phyloP scores from a whole-genome alignment of 2,113 vertebrate species.

The rat (Rattus norvegicus) region GRCr8 NC_086020.1:248639501-248640000 shows the following conservation, averaged over 20 bases:
- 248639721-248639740: not conserved
- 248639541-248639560: not conserved
- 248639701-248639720: not conserved
- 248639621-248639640: not conserved
- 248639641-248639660: not conserved
- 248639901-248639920: not conserved
- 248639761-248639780: not conserved
- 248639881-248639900: not conserved
- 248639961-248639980: not conserved
- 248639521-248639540: not conserved
- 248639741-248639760: not conserved
- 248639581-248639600: accelerated
- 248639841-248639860: not conserved
- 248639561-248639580: not conserved
- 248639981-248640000: not conserved
- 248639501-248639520: not conserved
- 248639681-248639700: not conserved
- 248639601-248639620: not conserved
- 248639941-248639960: too few species aligned
- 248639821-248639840: not conserved
- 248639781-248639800: not conserved
- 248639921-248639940: not conserved
- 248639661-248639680: not conserved
- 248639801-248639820: not conserved
- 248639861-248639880: not conserved